Percentiles rank a stretch among this genome's conserved stretches.
Evolutionary conservation across 2,797 vertebrate genomes (phyloP).

Genomic region (Oryzias sinensis): DNA sequence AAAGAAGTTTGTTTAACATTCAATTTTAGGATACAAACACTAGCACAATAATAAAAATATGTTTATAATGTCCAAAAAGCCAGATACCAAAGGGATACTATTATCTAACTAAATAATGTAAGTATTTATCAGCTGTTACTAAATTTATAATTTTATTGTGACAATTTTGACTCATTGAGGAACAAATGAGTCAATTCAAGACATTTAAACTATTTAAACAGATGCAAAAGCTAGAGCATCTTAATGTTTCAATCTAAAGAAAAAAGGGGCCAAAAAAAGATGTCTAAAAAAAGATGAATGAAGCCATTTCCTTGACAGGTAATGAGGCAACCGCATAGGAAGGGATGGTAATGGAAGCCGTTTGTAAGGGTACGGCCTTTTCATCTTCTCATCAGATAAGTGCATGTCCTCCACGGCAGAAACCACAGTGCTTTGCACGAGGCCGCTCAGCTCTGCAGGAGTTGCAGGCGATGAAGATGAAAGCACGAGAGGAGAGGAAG

Average conservation of each 20-base stretch:
- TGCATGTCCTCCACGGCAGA: slow-evolving; percentile 17
- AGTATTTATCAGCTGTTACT: too few relatives aligned
- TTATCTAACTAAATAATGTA: too few relatives aligned
- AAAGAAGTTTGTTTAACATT: too few relatives aligned
- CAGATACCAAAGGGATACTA: too few relatives aligned
- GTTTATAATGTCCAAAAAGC: too few relatives aligned
- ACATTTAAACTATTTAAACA: neutral
- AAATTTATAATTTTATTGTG: too few relatives aligned
- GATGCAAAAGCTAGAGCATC: neutral
- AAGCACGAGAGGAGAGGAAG: slow-evolving; percentile 55
- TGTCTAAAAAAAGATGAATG: slow-evolving; percentile 6
- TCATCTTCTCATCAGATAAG: slow-evolving; percentile 2
- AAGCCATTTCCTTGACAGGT: slow-evolving; percentile 1
- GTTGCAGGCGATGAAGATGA: slow-evolving; percentile 27
- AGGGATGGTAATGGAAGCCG: slow-evolving; percentile 12
- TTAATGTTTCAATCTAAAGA: neutral
- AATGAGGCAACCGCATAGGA: slow-evolving; percentile 16
- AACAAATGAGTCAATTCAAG: too few relatives aligned
- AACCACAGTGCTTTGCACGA: slow-evolving; percentile 45
- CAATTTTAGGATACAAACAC: too few relatives aligned
- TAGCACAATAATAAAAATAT: too few relatives aligned
- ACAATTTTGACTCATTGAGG: too few relatives aligned
- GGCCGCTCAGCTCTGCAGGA: slow-evolving; percentile 43
- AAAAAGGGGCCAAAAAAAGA: neutral
- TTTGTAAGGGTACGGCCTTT: slow-evolving; percentile 14